phyloP scores from a whole-genome alignment of 1,140 invertebrate species.

The Mycetomoellerius zeteki region DNA sequence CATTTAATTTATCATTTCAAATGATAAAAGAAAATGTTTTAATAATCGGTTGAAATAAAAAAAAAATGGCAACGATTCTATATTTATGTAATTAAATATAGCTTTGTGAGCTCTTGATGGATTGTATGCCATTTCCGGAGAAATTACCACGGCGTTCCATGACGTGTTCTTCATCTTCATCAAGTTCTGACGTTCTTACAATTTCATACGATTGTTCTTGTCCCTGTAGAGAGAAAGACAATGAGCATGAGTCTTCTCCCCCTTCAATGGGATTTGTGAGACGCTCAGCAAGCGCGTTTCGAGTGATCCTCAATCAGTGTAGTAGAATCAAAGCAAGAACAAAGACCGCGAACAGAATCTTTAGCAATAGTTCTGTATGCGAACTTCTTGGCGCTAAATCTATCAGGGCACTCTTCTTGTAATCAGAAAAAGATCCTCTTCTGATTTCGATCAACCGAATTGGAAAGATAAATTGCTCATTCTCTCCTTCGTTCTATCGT shows the following conservation, averaged over 20 bases:
- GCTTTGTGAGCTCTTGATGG: slow-evolving; percentile 16
- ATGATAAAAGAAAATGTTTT: background rate
- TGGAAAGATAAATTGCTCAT: slow-evolving; percentile 42
- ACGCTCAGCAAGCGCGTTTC: slow-evolving; percentile 28
- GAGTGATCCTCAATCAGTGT: slow-evolving; percentile 50
- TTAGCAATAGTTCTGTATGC: background rate
- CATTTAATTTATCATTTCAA: background rate
- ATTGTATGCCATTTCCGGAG: slow-evolving; percentile 23
- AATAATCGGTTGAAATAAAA: slow-evolving; percentile 24
- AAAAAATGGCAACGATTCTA: background rate
- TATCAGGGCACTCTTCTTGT: background rate
- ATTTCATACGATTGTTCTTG: slow-evolving; percentile 35
- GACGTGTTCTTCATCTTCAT: background rate
- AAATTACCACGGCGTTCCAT: background rate
- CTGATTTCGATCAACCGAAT: slow-evolving; percentile 6
- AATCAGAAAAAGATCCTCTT: background rate
- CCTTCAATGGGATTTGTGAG: slow-evolving; percentile 42
- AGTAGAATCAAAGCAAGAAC: slow-evolving; percentile 27
- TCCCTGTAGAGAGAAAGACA: background rate
- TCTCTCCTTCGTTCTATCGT: background rate
- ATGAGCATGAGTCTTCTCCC: background rate
- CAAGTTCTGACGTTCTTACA: slow-evolving; percentile 38
- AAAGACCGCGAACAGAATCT: slow-evolving; percentile 19
- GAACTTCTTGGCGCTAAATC: slow-evolving; percentile 42
- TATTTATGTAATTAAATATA: slow-evolving; percentile 48